phyloP scores from a whole-genome alignment of 2,888 invertebrate genomes.

The Flexamia atlantica region DNA sequence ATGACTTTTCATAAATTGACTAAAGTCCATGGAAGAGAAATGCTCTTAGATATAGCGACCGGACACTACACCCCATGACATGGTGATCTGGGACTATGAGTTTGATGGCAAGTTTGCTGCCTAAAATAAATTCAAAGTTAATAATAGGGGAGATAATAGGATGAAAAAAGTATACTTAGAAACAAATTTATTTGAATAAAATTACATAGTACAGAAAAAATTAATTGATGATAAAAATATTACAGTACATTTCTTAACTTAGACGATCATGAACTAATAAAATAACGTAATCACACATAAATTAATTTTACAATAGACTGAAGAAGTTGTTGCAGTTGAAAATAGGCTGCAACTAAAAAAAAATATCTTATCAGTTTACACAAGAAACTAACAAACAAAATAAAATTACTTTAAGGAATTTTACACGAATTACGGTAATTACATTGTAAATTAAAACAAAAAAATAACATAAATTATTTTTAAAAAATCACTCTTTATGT shows the following conservation, averaged over 20 bases:
- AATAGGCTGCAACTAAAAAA: not conserved
- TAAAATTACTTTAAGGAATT: not conserved
- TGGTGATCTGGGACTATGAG: too few relatives aligned
- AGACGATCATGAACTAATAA: not conserved
- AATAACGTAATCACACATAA: not conserved
- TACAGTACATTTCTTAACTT: slow-evolving; percentile 1
- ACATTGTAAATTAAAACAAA: not conserved
- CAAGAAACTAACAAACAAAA: not conserved
- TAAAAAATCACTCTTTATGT: not conserved
- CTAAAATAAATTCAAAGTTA: too few relatives aligned
- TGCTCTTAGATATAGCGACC: too few relatives aligned
- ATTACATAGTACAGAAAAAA: not conserved
- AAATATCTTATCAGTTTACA: not conserved
- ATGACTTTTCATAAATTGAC: too few relatives aligned
- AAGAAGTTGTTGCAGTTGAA: not conserved
- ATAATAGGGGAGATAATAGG: not conserved
- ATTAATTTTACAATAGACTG: slow-evolving; percentile 1
- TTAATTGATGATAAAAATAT: slow-evolving; percentile 13
- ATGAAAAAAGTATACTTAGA: not conserved
- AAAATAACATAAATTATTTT: not conserved
- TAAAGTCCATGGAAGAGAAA: too few relatives aligned
- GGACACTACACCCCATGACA: too few relatives aligned
- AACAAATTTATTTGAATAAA: slow-evolving; percentile 4
- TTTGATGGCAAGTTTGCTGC: too few relatives aligned
- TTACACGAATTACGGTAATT: not conserved